phyloP scores from a whole-genome alignment of 1,140 invertebrate species.

The Micrasema minimum region DNA sequence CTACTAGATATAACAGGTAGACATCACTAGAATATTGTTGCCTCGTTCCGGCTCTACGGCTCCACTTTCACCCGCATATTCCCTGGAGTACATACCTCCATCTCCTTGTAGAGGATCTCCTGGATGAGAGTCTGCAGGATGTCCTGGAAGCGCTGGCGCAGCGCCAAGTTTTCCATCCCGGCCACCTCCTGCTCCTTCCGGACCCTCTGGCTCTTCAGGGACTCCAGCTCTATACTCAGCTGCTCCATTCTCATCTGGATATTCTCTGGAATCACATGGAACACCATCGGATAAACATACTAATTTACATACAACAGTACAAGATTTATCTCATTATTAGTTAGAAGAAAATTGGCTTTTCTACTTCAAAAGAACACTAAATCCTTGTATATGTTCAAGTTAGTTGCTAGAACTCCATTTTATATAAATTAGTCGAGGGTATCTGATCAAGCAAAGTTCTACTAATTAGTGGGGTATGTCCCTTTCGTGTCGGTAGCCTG shows the following conservation, averaged over 20 bases:
- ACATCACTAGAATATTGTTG: background rate
- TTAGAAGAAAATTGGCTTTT: no score
- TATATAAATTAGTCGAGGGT: no score
- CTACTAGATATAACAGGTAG: background rate
- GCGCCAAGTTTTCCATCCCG: constrained; percentile 85
- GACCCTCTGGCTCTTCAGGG: constrained; percentile 75
- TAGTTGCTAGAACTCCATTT: no score
- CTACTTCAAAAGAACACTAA: no score
- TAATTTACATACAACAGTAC: no score
- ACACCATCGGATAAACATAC: no score
- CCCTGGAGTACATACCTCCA: constrained; percentile 68
- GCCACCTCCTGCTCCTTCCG: constrained; percentile 86
- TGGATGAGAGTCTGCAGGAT: constrained; percentile 80
- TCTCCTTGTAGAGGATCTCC: constrained; percentile 83
- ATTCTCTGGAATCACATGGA: constrained; percentile 62
- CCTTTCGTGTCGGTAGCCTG: no score
- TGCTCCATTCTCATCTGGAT: constrained; percentile 69
- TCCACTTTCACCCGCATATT: background rate
- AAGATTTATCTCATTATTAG: no score
- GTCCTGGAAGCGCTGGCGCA: constrained; percentile 84
- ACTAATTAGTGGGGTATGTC: no score
- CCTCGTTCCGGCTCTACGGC: background rate
- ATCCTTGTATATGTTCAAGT: no score
- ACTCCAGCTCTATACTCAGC: constrained; percentile 75
- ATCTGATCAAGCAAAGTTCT: no score